phyloP scores from a whole-genome alignment of 1,140 invertebrate genomes.

The Ptiloglossa arizonensis region DNA sequence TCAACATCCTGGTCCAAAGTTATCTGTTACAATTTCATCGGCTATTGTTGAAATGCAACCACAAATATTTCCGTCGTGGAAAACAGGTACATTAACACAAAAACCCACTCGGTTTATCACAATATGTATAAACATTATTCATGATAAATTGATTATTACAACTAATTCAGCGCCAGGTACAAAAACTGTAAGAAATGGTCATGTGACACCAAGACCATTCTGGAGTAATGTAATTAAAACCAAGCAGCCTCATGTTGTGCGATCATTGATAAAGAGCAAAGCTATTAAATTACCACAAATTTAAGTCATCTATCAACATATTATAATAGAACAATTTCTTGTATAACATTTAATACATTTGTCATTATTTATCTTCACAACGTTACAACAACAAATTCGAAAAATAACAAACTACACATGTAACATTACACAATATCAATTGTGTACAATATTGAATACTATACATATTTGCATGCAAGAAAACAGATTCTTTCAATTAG shows the following conservation, averaged over 20 bases:
- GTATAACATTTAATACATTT: neutral
- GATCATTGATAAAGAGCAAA: conserved; percentile 32
- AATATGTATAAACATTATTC: conserved; percentile 6
- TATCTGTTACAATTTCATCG: conserved; percentile 69
- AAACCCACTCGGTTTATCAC: neutral
- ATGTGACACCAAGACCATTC: conserved; percentile 68
- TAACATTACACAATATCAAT: conserved; percentile 1
- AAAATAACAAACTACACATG: neutral
- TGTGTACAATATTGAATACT: neutral
- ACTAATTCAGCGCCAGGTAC: conserved; percentile 63
- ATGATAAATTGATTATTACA: conserved; percentile 19
- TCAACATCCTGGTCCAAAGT: conserved; percentile 71
- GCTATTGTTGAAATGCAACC: conserved; percentile 61
- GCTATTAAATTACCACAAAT: conserved; percentile 52
- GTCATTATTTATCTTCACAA: neutral
- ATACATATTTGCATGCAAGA: conserved; percentile 11
- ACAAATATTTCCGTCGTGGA: conserved; percentile 73
- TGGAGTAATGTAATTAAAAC: conserved; percentile 63
- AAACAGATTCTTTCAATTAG: conserved; percentile 11
- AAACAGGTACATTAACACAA: conserved; percentile 68
- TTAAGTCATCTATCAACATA: conserved; percentile 26
- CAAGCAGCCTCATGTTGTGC: conserved; percentile 5
- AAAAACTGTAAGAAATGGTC: conserved; percentile 61
- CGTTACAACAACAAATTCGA: neutral
- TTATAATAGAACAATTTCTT: conserved; percentile 2